These are phyloP conservation scores for Ornithoptera priamus DNA, from an alignment of 2,888 invertebrate species.

Conservation along the genomic window DNA sequence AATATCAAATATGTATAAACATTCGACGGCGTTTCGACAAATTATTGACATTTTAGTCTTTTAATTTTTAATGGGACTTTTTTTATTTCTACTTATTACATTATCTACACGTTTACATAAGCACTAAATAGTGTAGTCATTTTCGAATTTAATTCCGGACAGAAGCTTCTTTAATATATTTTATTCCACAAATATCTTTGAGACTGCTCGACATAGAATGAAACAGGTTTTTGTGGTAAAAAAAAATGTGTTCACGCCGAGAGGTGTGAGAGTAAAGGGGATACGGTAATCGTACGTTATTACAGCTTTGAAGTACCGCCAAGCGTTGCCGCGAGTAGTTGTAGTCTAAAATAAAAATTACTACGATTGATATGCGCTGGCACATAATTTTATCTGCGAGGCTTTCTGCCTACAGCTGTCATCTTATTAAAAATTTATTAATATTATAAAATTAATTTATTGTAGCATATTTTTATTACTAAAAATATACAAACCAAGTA, in stretches of 20 bases:
- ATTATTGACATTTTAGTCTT: too few species aligned
- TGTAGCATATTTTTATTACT: not conserved
- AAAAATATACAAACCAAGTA: not conserved
- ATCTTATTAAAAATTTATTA: not conserved
- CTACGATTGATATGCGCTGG: slow-evolving; percentile 1
- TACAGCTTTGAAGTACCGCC: slow-evolving; percentile 71
- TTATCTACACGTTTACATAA: too few species aligned
- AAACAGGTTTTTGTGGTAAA: slow-evolving; percentile 70
- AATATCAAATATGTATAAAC: too few species aligned
- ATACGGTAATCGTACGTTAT: slow-evolving; percentile 68
- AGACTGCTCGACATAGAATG: slow-evolving; percentile 60
- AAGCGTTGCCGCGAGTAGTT: slow-evolving; percentile 43
- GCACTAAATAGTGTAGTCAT: too few species aligned
- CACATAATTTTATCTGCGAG: not conserved
- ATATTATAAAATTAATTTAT: not conserved
- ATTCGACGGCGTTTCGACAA: too few species aligned
- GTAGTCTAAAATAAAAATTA: slow-evolving; percentile 42
- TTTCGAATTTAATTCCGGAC: too few species aligned
- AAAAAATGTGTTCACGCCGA: slow-evolving; percentile 56
- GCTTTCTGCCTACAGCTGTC: slow-evolving; percentile 4
- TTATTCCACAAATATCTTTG: slow-evolving; percentile 46
- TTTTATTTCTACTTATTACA: too few species aligned
- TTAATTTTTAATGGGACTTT: too few species aligned
- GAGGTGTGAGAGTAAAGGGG: slow-evolving; percentile 59
- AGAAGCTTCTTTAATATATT: too few species aligned